Evolutionary conservation across 2,113 vertebrate species (phyloP).

Genomic region (Bubo blakistoni): DNA sequence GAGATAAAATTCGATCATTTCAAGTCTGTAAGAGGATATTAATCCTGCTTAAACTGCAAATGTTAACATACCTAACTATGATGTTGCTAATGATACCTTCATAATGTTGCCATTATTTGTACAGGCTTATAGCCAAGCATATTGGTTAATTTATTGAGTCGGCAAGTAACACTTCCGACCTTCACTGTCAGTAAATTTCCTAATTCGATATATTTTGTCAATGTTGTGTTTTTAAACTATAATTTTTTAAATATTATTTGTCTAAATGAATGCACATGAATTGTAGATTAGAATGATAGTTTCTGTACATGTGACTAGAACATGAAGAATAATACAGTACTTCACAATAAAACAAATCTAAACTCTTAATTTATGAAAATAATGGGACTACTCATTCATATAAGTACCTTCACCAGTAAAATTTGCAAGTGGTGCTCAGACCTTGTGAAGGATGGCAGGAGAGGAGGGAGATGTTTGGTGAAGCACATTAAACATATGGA

Average conservation of each 20-base stretch:
- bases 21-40: neutral
- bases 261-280: neutral
- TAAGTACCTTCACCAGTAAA: neutral
- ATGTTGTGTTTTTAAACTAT: neutral
- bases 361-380: neutral
- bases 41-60: neutral
- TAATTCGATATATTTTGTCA: neutral
- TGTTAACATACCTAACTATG: neutral
- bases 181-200: neutral
- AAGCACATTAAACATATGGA: neutral
- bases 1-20: neutral
- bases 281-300: neutral
- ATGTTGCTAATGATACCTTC: neutral
- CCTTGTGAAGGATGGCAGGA: neutral
- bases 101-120: neutral
- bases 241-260: neutral
- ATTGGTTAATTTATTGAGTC: neutral
- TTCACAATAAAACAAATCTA: neutral
- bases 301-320: neutral
- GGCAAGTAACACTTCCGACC: neutral
- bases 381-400: neutral
- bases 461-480: neutral
- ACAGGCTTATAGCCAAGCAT: neutral
- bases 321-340: neutral
- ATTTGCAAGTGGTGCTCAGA: neutral